These are phyloP conservation scores for Orchestia grillus DNA, from an alignment of 1,140 invertebrate species.

Conservation along the genomic window DNA sequence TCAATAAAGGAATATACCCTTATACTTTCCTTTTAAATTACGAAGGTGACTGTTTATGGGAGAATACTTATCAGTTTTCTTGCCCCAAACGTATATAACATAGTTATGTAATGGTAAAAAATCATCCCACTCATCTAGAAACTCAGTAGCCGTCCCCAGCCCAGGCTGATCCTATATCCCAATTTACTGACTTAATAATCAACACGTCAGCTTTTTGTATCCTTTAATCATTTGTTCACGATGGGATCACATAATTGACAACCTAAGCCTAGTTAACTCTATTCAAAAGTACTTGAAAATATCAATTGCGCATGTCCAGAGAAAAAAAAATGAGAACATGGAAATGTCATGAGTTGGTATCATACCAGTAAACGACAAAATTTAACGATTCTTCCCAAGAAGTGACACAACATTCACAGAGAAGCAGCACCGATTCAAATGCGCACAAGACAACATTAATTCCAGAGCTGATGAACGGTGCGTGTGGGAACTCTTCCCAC, in stretches of 20 bases:
- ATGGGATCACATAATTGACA: not conserved
- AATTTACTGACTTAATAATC: too few relatives aligned
- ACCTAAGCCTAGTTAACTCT: not conserved
- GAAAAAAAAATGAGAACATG: not conserved
- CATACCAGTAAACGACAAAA: not conserved
- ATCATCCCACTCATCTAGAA: too few relatives aligned
- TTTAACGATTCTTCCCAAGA: too few relatives aligned
- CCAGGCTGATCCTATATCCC: too few relatives aligned
- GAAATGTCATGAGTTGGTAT: not conserved
- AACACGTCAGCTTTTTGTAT: too few relatives aligned
- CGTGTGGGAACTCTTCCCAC: not conserved
- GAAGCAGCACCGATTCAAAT: not conserved
- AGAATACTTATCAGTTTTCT: too few relatives aligned
- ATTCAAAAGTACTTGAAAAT: not conserved
- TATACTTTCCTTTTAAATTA: too few relatives aligned
- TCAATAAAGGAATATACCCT: too few relatives aligned
- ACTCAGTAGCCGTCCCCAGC: too few relatives aligned
- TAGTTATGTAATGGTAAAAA: too few relatives aligned
- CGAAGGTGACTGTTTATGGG: too few relatives aligned
- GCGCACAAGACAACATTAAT: not conserved
- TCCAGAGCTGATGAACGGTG: not conserved
- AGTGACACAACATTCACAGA: not conserved
- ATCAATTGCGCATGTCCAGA: not conserved
- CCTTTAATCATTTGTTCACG: not conserved
- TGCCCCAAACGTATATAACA: too few relatives aligned